Percentiles rank a stretch among this genome's conserved stretches.
Conservation (phyloP, 2,888 invertebrate genomes). For the Xestia rhomboidea region DNA sequence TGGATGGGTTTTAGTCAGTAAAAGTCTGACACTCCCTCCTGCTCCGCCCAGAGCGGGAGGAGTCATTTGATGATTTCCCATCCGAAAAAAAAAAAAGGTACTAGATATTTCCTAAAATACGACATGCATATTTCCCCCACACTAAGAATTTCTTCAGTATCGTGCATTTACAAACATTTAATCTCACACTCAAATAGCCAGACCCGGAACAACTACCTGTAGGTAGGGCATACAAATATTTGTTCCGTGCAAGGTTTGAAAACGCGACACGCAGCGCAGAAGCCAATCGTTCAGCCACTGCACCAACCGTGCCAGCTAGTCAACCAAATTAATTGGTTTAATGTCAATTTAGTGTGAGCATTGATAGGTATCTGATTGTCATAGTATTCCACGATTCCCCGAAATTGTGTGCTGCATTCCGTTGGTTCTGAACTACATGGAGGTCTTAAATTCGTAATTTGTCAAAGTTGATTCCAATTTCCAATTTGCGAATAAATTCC, state of each 20-base stretch:
- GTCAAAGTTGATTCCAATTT: conserved; percentile 40
- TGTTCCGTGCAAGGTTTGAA: background rate
- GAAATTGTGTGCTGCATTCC: conserved; percentile 41
- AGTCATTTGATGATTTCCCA: too few relatives aligned
- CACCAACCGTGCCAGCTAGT: background rate
- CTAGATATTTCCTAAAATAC: background rate
- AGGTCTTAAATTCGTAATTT: conserved; percentile 35
- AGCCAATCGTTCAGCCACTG: background rate
- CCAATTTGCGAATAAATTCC: conserved; percentile 20
- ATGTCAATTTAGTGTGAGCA: conserved; percentile 14
- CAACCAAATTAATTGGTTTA: conserved; percentile 35
- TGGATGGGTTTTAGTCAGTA: too few relatives aligned
- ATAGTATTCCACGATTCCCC: conserved; percentile 38
- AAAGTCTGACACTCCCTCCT: too few relatives aligned
- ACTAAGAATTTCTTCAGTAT: background rate
- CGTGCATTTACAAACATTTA: background rate
- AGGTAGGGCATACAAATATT: background rate
- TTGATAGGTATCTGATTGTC: conserved; percentile 30
- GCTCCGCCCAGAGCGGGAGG: too few relatives aligned
- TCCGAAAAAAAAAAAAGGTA: too few relatives aligned
- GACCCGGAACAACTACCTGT: background rate
- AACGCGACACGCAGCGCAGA: background rate
- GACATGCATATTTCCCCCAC: background rate
- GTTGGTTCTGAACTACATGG: conserved; percentile 10
- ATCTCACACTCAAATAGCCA: background rate